phyloP scores from a whole-genome alignment of 2,113 vertebrate genomes.

The Rhinolophus ferrumequinum region DNA sequence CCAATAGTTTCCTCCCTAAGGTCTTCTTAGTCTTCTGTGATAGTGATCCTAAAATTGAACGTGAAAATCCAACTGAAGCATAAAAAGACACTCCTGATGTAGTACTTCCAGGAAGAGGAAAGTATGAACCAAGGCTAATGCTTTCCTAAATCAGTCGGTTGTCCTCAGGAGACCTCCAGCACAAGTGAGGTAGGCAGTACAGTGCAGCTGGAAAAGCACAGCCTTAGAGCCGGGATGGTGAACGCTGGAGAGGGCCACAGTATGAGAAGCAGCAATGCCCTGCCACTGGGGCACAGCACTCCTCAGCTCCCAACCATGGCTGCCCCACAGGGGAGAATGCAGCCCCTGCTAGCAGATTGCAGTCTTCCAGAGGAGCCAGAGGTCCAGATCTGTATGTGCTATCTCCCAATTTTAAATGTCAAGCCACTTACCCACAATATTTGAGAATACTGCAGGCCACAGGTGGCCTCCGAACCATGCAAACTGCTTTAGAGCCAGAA shows the following conservation, averaged over 20 bases:
- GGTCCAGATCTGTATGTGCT: not conserved
- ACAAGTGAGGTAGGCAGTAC: not conserved
- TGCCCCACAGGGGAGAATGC: accelerated
- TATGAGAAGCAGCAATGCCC: too few relatives aligned
- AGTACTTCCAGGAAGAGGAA: not conserved
- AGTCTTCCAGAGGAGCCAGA: not conserved
- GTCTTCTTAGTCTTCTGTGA: slow-evolving; percentile 74
- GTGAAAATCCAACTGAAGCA: slow-evolving; percentile 43
- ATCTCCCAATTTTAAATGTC: not conserved
- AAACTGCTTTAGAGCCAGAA: not conserved
- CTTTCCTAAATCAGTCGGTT: not conserved
- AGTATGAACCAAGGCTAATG: not conserved
- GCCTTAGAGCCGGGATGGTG: not conserved
- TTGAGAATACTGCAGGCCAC: not conserved
- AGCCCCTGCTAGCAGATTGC: not conserved
- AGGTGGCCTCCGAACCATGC: not conserved
- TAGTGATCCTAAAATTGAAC: slow-evolving; percentile 63
- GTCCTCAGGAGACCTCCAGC: not conserved
- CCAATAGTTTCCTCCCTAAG: slow-evolving; percentile 86
- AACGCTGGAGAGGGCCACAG: not conserved
- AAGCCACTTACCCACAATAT: not conserved
- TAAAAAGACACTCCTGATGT: not conserved
- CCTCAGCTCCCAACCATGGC: not conserved
- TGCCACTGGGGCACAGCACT: not conserved
- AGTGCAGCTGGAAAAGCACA: too few relatives aligned